Evolutionary conservation across 2,888 invertebrate genomes (phyloP), one percentile per base, ranked within the genome.

Genomic region (Synanthedon andrenaeformis): DNA sequence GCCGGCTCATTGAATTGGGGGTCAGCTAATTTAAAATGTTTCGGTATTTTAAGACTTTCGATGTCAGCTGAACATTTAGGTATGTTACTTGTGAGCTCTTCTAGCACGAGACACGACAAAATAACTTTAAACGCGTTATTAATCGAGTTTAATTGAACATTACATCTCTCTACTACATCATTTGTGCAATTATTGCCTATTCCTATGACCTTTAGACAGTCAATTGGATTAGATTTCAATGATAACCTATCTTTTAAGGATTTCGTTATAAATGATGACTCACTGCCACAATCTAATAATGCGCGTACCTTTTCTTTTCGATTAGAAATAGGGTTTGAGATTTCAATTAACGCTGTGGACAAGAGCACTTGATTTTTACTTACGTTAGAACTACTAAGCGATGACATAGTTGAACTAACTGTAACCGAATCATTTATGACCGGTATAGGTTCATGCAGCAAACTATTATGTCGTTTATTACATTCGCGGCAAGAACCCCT

Each of bases 271-370:
- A 64, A 61, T 8, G 58, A 55, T 8, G 57, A 58, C 42, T 64
- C 59, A 28, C 61, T 62, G 2, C 63, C 63, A 28, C 59, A 57
- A 19, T 60, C 62, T 49, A 61, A 42, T 5, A 60, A 51, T 17
- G 56, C 56, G 3, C 57, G 57, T 53, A 58, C 61, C n/a, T 49
- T 53, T 8, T 13, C 35, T 45, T 51, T 52, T 54, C 57, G 49
- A 6, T 54, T 14, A n/a, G 51, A 57, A 0, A 53, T 2, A 49
- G 59, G 59, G 54, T 64, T 64, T 19, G 4, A 41, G 0, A 58
- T 56, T 51, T 62, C 54, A 19, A 61, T 53, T 1, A 62, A n/a
- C 5, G 61, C 61, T 6, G 61, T 60, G 6, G 58, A 58, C 42
- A 60, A 48, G 12, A 58, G 41, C 13, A 58, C 55, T 17, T 55